Conservation (phyloP, 2,113 vertebrate genomes). For the Meriones unguiculatus region DNA sequence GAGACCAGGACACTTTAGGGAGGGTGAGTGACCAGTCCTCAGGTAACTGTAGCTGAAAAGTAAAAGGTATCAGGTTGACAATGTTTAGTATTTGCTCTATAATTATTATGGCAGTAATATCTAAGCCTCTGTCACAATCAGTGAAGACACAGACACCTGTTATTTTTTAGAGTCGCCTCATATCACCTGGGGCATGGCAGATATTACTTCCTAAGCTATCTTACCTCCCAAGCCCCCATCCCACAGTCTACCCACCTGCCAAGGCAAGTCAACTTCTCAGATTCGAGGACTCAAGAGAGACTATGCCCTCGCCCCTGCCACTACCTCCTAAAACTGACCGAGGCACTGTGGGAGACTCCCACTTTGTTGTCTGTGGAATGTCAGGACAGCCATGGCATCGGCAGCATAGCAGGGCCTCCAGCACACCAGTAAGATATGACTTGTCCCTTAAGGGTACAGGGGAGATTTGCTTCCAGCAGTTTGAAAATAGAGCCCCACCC, state of each 20-base stretch:
- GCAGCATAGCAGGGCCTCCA: neutral
- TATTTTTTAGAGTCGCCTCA: no score
- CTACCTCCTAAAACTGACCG: neutral
- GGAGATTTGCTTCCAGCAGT: neutral
- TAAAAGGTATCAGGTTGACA: no score
- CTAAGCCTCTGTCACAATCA: no score
- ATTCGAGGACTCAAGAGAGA: neutral
- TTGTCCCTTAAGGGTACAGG: neutral
- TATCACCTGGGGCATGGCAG: no score
- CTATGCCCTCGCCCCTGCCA: neutral
- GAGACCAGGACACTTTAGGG: neutral
- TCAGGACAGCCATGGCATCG: neutral
- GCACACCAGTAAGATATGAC: neutral
- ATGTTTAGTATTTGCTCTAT: no score
- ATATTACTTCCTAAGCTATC: no score
- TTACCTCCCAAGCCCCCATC: no score
- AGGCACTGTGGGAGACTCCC: no score
- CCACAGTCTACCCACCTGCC: neutral
- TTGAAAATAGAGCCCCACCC: neutral
- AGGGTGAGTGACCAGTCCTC: neutral
- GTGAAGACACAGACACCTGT: no score
- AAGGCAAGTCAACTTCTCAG: neutral
- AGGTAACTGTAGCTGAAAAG: neutral
- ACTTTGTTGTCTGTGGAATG: neutral
- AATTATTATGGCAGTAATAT: no score